Base-by-base conservation (phyloP, 2,888 invertebrate genomes). In the Campoletis raptor region DNA sequence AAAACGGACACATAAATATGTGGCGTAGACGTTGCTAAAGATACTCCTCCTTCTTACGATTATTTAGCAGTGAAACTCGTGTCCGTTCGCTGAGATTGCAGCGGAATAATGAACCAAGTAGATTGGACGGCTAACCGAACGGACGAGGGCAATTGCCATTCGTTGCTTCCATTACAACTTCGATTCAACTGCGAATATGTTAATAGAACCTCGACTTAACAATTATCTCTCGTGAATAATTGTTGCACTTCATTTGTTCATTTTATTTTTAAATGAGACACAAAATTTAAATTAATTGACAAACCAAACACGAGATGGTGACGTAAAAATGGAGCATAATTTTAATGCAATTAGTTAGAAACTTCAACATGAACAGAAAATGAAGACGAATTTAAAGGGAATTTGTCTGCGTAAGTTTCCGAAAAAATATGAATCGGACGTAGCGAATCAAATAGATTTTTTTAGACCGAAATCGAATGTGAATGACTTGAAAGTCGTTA, bases 1-100 rank as follows among this genome's bases (percentile, higher is more conserved):
- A 66, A 74, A 84, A 74, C 86, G 86, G 86, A 86, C 86, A 83
- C 86, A 86, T 86, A 86, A 86, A 86, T 86, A 86, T 84, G 73
- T 76, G 77, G 42, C 78, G 69, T 24, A 72, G 86, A 86, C 85
- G 54, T 73, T 73, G 52, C 73, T 30, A 42, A 24, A 78, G 78
- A 79, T 69, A 52, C 78, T 83, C 70, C 74, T 84, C 74, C 72
- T 81, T 79, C 80, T 72, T 21, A 69, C 37, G 69, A 72, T 72
- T 77, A 74, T 57, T 72, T n/a, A 21, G 24, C 21, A 69, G 69
- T 36, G 52, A 72, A 66, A 78, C 81, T 48, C 57, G 57, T 10
- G 54, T 76, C 70, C 54, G 80, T 73, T 72, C 30, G 73, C 40
- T 45, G 69, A 48, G 70, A 81, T 78, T 77, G 70, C 69, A 52